Conservation (phyloP, 2,113 vertebrate species). For the Phoenicopterus ruber region DNA sequence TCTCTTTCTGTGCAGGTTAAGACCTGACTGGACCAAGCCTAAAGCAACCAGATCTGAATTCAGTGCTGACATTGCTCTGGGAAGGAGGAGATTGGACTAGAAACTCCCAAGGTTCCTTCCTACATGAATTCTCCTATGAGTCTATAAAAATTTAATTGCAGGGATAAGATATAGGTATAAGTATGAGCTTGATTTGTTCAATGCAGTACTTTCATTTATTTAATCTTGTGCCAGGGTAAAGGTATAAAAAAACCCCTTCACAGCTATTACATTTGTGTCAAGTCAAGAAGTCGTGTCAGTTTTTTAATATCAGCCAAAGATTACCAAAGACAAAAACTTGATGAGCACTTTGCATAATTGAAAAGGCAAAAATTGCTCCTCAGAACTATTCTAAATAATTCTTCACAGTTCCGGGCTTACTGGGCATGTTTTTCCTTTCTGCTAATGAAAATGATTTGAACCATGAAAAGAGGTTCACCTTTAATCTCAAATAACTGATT, state of each 20-base stretch:
- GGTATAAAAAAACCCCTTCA: neutral
- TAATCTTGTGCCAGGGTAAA: slow-evolving; percentile 15
- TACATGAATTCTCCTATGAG: neutral
- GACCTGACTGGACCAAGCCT: neutral
- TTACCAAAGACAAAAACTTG: slow-evolving; percentile 54
- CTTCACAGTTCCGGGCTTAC: neutral
- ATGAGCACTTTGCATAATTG: slow-evolving; percentile 56
- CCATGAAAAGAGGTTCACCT: slow-evolving; percentile 49
- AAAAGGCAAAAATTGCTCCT: slow-evolving; percentile 57
- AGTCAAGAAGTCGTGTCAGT: slow-evolving; percentile 29
- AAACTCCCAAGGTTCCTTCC: neutral
- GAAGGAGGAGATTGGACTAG: neutral
- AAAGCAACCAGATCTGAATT: neutral
- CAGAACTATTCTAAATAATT: slow-evolving; percentile 31
- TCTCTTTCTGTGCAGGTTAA: neutral
- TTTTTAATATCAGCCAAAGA: slow-evolving; percentile 44
- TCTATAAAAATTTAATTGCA: slow-evolving; percentile 36
- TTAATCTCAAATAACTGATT: slow-evolving; percentile 14
- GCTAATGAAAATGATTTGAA: slow-evolving; percentile 53
- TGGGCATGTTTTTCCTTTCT: slow-evolving; percentile 21
- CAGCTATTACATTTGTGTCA: neutral
- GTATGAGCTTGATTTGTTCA: slow-evolving; percentile 36
- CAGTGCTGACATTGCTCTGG: neutral
- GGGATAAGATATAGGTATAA: slow-evolving; percentile 25
- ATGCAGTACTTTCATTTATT: slow-evolving; percentile 9